Conservation (phyloP, 2,113 vertebrate genomes). For the Tachuris rubrigastra region DNA sequence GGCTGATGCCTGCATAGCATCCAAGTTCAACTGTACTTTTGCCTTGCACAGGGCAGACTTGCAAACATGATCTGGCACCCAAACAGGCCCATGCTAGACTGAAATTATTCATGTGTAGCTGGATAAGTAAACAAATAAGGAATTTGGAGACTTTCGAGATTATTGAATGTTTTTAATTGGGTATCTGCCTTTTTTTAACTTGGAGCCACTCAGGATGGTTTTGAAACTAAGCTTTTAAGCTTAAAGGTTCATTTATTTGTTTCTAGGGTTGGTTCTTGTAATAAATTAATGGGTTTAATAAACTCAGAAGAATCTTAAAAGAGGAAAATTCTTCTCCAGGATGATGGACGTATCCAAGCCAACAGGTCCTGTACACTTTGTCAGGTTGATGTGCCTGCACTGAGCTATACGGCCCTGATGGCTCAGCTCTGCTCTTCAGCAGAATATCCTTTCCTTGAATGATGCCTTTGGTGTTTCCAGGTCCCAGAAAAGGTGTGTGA, state of each 20-base stretch:
- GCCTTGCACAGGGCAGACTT: slow-evolving; percentile 57
- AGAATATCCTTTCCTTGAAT: background rate
- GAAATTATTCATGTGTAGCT: slow-evolving; percentile 53
- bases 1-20: slow-evolving; percentile 2
- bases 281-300: background rate
- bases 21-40: slow-evolving; percentile 20
- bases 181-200: background rate
- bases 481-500: background rate
- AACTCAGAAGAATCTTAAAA: background rate
- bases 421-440: background rate
- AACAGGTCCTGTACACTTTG: background rate
- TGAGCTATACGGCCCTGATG: background rate
- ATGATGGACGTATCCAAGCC: background rate
- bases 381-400: background rate
- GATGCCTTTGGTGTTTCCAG: background rate
- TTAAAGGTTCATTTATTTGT: background rate
- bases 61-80: slow-evolving; percentile 54
- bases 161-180: background rate
- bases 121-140: slow-evolving; percentile 66
- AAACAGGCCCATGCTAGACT: slow-evolving; percentile 66
- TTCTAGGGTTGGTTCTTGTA: background rate
- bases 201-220: background rate
- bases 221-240: background rate
- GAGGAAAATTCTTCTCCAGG: background rate
- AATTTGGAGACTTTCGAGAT: slow-evolving; percentile 54